phyloP scores from a whole-genome alignment of 2,888 invertebrate species.

The Eretmocerus hayati region DNA sequence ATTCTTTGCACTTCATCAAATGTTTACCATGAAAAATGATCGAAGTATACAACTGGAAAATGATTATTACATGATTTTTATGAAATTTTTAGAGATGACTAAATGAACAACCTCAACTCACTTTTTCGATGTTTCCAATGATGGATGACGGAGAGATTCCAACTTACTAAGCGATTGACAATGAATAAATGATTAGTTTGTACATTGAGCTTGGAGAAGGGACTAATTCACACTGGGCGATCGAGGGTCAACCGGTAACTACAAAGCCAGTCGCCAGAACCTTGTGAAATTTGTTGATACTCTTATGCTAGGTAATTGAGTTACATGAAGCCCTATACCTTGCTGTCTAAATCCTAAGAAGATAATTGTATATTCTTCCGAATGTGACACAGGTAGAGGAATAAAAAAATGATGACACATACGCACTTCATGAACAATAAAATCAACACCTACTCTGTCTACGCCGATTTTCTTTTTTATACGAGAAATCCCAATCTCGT shows the following conservation, averaged over 20 bases:
- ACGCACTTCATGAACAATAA: slow-evolving; percentile 2
- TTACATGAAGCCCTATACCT: slow-evolving; percentile 39
- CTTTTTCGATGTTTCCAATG: slow-evolving; percentile 6
- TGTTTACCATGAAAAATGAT: too few relatives aligned
- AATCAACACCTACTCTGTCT: not conserved
- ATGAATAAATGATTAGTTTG: not conserved
- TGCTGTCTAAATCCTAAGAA: slow-evolving; percentile 34
- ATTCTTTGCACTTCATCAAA: too few relatives aligned
- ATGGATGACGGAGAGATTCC: not conserved
- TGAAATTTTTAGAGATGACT: too few relatives aligned
- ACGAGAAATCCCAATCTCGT: too few relatives aligned
- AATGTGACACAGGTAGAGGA: too few relatives aligned
- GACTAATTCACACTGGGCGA: slow-evolving; percentile 7
- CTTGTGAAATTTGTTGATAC: slow-evolving; percentile 38
- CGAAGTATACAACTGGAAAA: too few relatives aligned
- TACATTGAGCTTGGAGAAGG: slow-evolving; percentile 3
- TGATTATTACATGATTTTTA: too few relatives aligned
- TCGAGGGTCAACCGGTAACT: slow-evolving; percentile 28
- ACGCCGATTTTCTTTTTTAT: too few relatives aligned
- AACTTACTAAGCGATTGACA: slow-evolving; percentile 6
- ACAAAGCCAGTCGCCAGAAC: slow-evolving; percentile 28
- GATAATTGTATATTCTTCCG: slow-evolving; percentile 33
- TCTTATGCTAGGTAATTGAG: slow-evolving; percentile 37
- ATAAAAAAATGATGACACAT: slow-evolving; percentile 9
- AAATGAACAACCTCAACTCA: slow-evolving; percentile 10